Evolutionary conservation across 2,888 invertebrate genomes (phyloP).

Genomic region (Seira ritae): DNA sequence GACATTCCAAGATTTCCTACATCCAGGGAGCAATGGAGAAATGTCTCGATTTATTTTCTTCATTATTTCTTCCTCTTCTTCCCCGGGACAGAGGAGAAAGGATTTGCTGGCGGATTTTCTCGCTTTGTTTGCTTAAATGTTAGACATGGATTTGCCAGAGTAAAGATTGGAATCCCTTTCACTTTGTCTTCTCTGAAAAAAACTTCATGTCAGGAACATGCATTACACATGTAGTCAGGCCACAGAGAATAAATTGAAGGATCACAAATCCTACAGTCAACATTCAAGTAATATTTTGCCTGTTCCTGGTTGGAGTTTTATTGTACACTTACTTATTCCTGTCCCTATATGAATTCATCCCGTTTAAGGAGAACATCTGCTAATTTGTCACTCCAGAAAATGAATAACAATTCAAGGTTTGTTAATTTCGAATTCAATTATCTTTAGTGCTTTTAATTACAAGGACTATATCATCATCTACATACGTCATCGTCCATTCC

Average conservation of each 20-base stretch:
- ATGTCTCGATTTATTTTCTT: neutral
- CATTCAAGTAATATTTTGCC: neutral
- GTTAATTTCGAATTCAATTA: too few relatives aligned
- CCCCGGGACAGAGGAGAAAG: too few relatives aligned
- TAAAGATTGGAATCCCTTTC: neutral
- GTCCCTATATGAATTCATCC: neutral
- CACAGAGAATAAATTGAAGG: neutral
- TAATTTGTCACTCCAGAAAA: too few relatives aligned
- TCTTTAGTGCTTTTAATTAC: too few relatives aligned
- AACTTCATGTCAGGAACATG: neutral
- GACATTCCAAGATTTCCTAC: neutral
- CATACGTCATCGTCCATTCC: too few relatives aligned
- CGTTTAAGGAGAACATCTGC: too few relatives aligned
- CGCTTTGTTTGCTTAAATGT: neutral
- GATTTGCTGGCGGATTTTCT: neutral
- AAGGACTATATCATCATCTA: too few relatives aligned
- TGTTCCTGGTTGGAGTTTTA: neutral
- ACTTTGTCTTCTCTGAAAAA: slow-evolving; percentile 3
- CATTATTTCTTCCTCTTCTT: neutral
- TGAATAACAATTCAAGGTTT: too few relatives aligned
- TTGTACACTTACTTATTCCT: neutral
- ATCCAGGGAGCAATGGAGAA: neutral
- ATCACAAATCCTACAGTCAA: neutral
- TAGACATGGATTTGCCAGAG: neutral
- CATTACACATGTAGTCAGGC: neutral